Evolutionary conservation across 2,113 vertebrate genomes (phyloP).

Genomic region (Aldabrachelys gigantea): DNA sequence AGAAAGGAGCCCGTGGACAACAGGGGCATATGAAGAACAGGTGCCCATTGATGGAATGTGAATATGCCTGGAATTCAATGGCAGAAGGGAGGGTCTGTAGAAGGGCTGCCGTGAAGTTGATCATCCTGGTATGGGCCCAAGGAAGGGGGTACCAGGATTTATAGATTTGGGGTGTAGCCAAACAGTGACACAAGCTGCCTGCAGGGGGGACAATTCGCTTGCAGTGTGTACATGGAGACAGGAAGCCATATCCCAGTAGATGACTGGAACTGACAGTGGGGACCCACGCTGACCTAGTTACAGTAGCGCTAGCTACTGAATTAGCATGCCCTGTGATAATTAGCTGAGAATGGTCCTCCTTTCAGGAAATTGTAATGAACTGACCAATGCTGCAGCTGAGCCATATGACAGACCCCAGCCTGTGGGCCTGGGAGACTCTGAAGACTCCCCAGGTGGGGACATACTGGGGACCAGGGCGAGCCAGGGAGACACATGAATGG

Average conservation of each 20-base stretch:
- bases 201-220: background rate
- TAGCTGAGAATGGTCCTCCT: background rate
- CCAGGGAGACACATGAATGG: too few relatives aligned
- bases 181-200: too few relatives aligned
- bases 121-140: too few relatives aligned
- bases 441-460: background rate
- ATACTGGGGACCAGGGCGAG: background rate
- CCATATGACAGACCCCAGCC: background rate
- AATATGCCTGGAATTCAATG: too few relatives aligned
- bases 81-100: too few relatives aligned
- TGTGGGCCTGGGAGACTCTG: background rate
- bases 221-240: background rate
- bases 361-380: background rate
- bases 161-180: too few relatives aligned
- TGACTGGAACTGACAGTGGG: background rate
- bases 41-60: too few relatives aligned
- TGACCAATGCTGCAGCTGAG: background rate
- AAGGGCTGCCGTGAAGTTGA: too few relatives aligned
- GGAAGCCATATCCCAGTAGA: background rate
- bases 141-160: too few relatives aligned
- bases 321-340: background rate
- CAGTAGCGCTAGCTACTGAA: background rate
- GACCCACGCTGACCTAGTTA: too few relatives aligned
- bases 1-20: too few relatives aligned
- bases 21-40: too few relatives aligned